Percentiles rank a stretch among this genome's conserved stretches.
Conservation (phyloP, 2,888 invertebrate species). For the Agrotis segetum region DNA sequence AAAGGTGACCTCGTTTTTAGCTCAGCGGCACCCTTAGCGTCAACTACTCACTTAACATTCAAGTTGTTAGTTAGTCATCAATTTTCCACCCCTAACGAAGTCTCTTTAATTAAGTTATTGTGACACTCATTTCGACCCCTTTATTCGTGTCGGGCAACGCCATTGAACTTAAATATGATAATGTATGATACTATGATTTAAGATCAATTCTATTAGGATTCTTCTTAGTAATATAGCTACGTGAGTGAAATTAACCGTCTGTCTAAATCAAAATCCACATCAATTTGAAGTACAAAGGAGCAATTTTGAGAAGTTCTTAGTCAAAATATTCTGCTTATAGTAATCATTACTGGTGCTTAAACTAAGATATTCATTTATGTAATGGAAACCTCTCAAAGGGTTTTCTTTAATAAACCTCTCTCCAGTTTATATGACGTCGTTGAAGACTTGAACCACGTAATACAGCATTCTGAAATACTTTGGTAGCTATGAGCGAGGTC, state of each 20-base stretch:
- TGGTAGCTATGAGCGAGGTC: constrained; percentile 15
- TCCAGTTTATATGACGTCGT: constrained; percentile 5
- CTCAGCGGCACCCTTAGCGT: constrained; percentile 54
- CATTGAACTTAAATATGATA: constrained; percentile 51
- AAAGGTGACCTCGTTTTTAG: constrained; percentile 69
- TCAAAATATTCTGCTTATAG: constrained; percentile 26
- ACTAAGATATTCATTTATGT: constrained; percentile 14
- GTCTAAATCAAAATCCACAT: constrained; percentile 17
- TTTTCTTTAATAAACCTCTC: constrained; percentile 24
- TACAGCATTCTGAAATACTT: constrained; percentile 39
- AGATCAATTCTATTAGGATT: constrained; percentile 28
- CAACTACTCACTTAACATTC: constrained; percentile 69
- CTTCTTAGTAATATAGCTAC: constrained; percentile 15
- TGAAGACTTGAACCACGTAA: constrained; percentile 18
- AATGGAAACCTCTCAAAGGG: not conserved
- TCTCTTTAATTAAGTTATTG: constrained; percentile 76
- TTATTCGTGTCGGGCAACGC: constrained; percentile 55
- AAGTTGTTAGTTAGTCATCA: constrained; percentile 77
- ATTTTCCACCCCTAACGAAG: constrained; percentile 74
- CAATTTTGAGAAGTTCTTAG: constrained; percentile 19
- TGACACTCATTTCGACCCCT: constrained; percentile 67
- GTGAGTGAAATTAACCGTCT: constrained; percentile 25
- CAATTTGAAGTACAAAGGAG: constrained; percentile 24
- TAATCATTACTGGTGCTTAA: constrained; percentile 2
- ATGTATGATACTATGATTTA: constrained; percentile 46